Evolutionary conservation across 2,888 invertebrate species (phyloP).

Genomic region (Drosophila helvetica): DNA sequence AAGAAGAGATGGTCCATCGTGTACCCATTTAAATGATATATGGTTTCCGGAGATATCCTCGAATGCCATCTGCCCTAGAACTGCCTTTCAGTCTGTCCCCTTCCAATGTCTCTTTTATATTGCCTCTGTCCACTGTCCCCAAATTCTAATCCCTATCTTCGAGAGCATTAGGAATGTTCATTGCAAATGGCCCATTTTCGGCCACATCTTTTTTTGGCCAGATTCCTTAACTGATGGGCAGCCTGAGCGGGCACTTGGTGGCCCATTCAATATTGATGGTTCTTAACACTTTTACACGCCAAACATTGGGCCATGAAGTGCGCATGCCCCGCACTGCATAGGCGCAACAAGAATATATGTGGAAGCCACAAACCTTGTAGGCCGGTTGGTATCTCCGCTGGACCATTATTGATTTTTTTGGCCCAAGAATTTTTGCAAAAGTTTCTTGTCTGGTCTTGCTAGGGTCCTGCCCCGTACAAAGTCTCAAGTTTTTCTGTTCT

Average conservation of each 20-base stretch:
- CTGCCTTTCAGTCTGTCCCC: not conserved
- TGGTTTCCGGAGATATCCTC: too few species aligned
- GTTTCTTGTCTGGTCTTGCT: not conserved
- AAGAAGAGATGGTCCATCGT: too few species aligned
- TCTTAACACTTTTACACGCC: conserved; percentile 25
- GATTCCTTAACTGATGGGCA: conserved; percentile 34
- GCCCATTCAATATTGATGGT: conserved; percentile 34
- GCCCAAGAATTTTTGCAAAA: not conserved
- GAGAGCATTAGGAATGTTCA: not conserved
- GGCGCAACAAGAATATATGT: conserved; percentile 45
- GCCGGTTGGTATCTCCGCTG: conserved; percentile 20
- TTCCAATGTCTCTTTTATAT: too few species aligned
- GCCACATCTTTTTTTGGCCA: not conserved
- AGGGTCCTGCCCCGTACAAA: not conserved
- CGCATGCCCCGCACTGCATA: conserved; percentile 18
- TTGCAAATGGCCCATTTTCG: conserved; percentile 11
- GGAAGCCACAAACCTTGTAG: conserved; percentile 11
- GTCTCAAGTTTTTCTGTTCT: not conserved
- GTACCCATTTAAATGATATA: too few species aligned
- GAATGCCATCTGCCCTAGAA: not conserved
- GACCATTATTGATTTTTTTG: conserved; percentile 39
- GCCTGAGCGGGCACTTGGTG: not conserved
- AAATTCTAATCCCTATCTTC: not conserved
- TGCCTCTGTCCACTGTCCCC: not conserved
- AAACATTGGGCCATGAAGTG: conserved; percentile 4